Conservation (phyloP, 2,888 invertebrate species). For the Dasypogon diadema region DNA sequence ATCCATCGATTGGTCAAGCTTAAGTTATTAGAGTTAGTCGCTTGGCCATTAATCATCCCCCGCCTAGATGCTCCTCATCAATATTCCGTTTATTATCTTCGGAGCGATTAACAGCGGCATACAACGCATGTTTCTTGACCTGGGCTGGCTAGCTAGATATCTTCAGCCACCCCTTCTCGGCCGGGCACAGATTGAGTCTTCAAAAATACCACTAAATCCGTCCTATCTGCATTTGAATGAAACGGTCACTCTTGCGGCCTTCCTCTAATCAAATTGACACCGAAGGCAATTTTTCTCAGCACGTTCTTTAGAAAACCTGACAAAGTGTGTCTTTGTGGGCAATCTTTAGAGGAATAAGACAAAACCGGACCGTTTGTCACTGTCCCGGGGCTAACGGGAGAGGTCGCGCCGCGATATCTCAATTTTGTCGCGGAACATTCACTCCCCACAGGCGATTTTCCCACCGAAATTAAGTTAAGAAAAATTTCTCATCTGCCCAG, state of each 20-base stretch:
- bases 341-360: conserved; percentile 19
- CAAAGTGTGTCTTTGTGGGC: conserved; percentile 2
- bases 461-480: conserved; percentile 11
- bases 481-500: neutral
- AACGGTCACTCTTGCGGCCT: neutral
- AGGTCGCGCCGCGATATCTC: neutral
- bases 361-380: conserved; percentile 9
- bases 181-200: conserved; percentile 18
- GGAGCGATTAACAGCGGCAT: conserved; percentile 13
- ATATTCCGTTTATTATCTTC: conserved; percentile 43
- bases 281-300: conserved; percentile 23
- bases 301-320: conserved; percentile 13
- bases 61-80: conserved; percentile 34
- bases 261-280: conserved; percentile 23
- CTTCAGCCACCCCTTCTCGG: neutral
- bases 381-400: conserved; percentile 22
- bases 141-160: no score
- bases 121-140: neutral
- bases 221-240: conserved; percentile 43
- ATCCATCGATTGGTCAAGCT: conserved; percentile 22
- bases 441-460: conserved; percentile 12
- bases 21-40: conserved; percentile 12
- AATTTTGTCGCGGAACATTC: neutral
- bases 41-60: conserved; percentile 13
- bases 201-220: neutral